Conservation (phyloP, 2,797 vertebrate species). For the Triplophysa bombifrons region DNA sequence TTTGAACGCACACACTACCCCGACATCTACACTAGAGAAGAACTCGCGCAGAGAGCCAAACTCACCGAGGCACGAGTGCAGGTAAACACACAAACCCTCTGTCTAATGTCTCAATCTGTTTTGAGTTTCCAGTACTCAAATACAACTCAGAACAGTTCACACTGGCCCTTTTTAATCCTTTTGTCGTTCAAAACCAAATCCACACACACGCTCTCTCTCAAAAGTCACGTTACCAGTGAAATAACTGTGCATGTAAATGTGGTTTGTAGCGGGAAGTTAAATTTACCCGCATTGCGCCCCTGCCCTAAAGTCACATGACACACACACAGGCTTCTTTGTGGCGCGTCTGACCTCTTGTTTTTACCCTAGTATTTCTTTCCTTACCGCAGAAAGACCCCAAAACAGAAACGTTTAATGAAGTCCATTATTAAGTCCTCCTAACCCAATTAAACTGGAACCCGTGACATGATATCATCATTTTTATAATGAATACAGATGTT, state of each 20-base stretch:
- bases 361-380: slow-evolving; percentile 23
- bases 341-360: slow-evolving; percentile 38
- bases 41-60: slow-evolving; percentile 95
- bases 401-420: slow-evolving; percentile 46
- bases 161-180: not conserved
- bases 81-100: slow-evolving; percentile 71
- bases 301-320: slow-evolving; percentile 47
- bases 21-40: slow-evolving; percentile 97
- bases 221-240: not conserved
- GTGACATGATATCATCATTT: slow-evolving; percentile 49
- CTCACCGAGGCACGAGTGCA: slow-evolving; percentile 97
- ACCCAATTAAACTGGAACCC: slow-evolving; percentile 40
- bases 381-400: slow-evolving; percentile 21
- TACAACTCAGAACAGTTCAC: not conserved
- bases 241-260: not conserved
- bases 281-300: slow-evolving; percentile 38
- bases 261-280: slow-evolving; percentile 11
- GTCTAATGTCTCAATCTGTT: not conserved
- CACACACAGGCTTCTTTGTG: slow-evolving; percentile 62
- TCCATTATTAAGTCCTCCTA: slow-evolving; percentile 44
- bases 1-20: slow-evolving; percentile 98
- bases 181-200: not conserved
- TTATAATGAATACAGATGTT: slow-evolving; percentile 38
- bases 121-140: slow-evolving; percentile 21
- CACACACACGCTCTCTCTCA: not conserved